These are phyloP conservation scores for Sphaerophoria rueppellii DNA, from an alignment of 2,888 invertebrate genomes.

Conservation along the genomic window DNA sequence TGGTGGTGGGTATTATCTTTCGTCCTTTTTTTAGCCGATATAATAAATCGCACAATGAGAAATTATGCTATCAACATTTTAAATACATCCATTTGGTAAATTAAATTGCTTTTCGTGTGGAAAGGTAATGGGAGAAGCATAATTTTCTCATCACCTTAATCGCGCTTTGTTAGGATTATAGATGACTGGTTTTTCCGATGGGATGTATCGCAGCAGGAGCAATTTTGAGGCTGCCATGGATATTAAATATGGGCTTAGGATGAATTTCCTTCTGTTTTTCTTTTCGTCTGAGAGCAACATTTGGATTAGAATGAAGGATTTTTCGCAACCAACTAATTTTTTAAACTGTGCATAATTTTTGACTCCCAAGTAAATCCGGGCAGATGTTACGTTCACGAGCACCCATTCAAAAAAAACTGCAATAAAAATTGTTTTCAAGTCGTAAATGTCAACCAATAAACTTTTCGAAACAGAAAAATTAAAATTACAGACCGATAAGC, in stretches of 20 bases:
- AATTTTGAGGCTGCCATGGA: conserved; percentile 21
- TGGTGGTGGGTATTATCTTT: conserved; percentile 49
- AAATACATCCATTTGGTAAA: conserved; percentile 74
- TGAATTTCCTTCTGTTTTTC: neutral
- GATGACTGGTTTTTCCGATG: conserved; percentile 7
- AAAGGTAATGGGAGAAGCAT: conserved; percentile 59
- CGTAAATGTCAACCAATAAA: conserved; percentile 63
- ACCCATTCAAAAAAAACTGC: conserved; percentile 18
- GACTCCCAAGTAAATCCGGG: neutral
- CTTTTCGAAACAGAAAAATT: conserved; percentile 10
- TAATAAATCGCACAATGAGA: conserved; percentile 68
- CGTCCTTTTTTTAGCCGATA: conserved; percentile 39
- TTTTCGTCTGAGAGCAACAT: conserved; percentile 5
- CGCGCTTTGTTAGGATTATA: conserved; percentile 62
- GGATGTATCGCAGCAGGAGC: conserved; percentile 3
- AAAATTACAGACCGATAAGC: neutral
- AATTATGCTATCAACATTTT: conserved; percentile 73
- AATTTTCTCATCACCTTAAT: conserved; percentile 69
- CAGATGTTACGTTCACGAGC: conserved; percentile 47
- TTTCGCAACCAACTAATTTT: no score
- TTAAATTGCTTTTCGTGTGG: conserved; percentile 68
- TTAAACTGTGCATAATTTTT: no score
- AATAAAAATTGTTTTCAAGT: conserved; percentile 67
- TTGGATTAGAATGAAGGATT: neutral
- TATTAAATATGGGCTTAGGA: conserved; percentile 28